Evolutionary conservation across 64 coral and sea anemone species (phyloP).

Genomic region (Trachythela sp.): DNA sequence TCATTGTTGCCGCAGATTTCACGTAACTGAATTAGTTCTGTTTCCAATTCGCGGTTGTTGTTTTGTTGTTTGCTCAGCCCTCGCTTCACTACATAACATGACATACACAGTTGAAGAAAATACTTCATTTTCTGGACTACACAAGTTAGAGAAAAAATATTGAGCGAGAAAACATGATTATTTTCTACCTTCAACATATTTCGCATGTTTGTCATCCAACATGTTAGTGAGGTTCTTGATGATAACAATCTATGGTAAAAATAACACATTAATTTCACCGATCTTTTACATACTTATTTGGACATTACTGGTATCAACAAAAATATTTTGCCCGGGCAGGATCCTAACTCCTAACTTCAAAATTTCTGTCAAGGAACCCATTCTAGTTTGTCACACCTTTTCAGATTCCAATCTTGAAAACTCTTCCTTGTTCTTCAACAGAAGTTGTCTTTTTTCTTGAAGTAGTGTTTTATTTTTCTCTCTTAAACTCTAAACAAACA

Average conservation of each 20-base stretch:
- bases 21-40: not conserved
- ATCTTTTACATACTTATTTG: not conserved
- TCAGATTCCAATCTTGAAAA: conserved; percentile 73
- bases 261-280: not conserved
- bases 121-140: no score
- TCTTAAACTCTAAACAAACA: conserved; percentile 70
- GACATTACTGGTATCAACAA: not conserved
- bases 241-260: conserved; percentile 29
- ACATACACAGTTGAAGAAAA: no score
- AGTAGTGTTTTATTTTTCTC: conserved; percentile 78
- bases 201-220: conserved; percentile 66
- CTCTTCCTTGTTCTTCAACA: conserved; percentile 92
- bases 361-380: not conserved
- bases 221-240: conserved; percentile 62
- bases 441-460: conserved; percentile 72
- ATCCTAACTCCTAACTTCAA: not conserved
- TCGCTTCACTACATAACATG: not conserved
- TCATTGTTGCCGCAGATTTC: conserved; percentile 27
- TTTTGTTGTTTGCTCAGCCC: not conserved
- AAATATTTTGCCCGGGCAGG: not conserved
- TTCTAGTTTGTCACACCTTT: conserved; percentile 41
- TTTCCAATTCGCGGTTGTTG: conserved; percentile 7
- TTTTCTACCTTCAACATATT: conserved; percentile 38
- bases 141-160: no score
- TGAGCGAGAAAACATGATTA: no score